phyloP scores from a whole-genome alignment of 2,888 invertebrate species.

The Abrostola tripartita region DNA sequence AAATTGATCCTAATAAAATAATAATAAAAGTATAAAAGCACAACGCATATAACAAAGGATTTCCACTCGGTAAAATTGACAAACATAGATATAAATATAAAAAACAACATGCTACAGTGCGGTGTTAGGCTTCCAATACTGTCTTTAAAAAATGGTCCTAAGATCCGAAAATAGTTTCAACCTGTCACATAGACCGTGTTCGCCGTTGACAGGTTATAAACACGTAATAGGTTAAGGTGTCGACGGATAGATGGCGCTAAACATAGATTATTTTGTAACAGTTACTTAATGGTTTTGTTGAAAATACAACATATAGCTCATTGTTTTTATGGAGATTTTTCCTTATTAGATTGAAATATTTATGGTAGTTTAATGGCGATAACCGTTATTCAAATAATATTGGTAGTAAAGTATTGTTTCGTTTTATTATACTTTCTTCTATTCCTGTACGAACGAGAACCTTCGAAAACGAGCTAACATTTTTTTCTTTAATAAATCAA shows the following conservation, averaged over 20 bases:
- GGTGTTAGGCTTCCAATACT: neutral
- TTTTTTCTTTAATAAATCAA: no score
- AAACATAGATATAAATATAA: neutral
- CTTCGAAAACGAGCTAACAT: no score
- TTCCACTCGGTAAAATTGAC: neutral
- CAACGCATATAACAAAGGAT: neutral
- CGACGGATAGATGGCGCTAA: conserved; percentile 44
- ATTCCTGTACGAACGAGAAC: no score
- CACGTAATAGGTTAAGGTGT: conserved; percentile 39
- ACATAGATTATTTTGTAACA: conserved; percentile 45
- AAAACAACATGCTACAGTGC: neutral
- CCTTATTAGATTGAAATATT: conserved; percentile 4
- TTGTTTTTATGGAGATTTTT: conserved; percentile 21
- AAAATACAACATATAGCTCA: conserved; percentile 20
- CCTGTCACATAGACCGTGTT: conserved; percentile 47
- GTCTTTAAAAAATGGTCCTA: conserved; percentile 21
- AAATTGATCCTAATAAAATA: no score
- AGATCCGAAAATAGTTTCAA: conserved; percentile 42
- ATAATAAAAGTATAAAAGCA: no score
- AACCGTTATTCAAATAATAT: neutral
- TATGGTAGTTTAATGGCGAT: neutral
- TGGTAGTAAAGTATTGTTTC: no score
- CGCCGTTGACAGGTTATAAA: conserved; percentile 48
- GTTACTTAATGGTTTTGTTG: conserved; percentile 28
- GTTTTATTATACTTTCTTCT: no score